Evolutionary conservation across 2,113 vertebrate species (phyloP).

Genomic region (Chaenogobius annularis): DNA sequence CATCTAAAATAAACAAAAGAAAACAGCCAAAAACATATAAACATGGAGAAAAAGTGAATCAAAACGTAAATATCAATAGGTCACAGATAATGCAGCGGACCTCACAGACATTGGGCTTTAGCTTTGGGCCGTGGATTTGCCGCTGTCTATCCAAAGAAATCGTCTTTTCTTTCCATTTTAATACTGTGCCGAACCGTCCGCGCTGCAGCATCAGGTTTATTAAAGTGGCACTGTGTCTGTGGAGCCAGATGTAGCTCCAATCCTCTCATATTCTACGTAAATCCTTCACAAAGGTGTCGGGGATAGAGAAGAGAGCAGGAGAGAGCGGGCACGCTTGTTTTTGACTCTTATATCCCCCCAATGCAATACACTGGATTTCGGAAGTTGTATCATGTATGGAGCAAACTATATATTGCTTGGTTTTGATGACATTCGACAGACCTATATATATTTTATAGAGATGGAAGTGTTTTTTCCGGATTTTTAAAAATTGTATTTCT

Average conservation of each 20-base stretch:
- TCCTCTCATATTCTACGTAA: slow-evolving; percentile 81
- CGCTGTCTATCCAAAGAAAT: slow-evolving; percentile 59
- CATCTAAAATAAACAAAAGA: background rate
- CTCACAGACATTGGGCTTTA: slow-evolving; percentile 42
- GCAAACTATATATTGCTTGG: slow-evolving; percentile 8
- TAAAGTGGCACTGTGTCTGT: slow-evolving; percentile 77
- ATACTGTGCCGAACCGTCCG: slow-evolving; percentile 58
- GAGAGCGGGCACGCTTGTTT: slow-evolving; percentile 29
- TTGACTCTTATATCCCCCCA: slow-evolving; percentile 33
- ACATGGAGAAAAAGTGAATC: slow-evolving; percentile 30
- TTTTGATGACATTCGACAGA: slow-evolving; percentile 12
- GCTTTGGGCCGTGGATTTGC: slow-evolving; percentile 74
- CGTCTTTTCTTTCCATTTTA: slow-evolving; percentile 74
- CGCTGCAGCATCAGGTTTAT: slow-evolving; percentile 70
- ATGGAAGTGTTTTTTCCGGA: background rate
- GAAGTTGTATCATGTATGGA: slow-evolving; percentile 25
- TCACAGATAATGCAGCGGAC: slow-evolving; percentile 31
- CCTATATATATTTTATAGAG: background rate
- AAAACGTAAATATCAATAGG: slow-evolving; percentile 73
- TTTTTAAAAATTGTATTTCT: slow-evolving; percentile 15
- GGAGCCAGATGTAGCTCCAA: slow-evolving; percentile 76
- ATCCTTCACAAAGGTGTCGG: slow-evolving; percentile 79
- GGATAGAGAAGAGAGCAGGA: slow-evolving; percentile 45
- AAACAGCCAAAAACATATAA: background rate
- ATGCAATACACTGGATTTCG: slow-evolving; percentile 40